These are phyloP conservation scores for Erythrocercus mccallii DNA, from an alignment of 2,113 vertebrate genomes.

Conservation along the genomic window DNA sequence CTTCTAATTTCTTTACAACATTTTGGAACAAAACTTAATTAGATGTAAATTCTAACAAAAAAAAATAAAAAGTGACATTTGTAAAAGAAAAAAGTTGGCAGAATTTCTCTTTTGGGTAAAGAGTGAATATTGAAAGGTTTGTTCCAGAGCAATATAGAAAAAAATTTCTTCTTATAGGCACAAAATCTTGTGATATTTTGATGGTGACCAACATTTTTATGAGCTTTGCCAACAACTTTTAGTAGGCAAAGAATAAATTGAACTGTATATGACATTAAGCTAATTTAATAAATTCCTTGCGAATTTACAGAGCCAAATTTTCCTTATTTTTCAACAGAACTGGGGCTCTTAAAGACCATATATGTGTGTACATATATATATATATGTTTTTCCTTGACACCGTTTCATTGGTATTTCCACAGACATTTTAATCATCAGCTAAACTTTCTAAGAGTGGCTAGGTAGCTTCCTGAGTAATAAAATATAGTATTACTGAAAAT, in stretches of 20 bases:
- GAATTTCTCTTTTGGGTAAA: neutral
- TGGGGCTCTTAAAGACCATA: neutral
- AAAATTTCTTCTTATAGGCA: neutral
- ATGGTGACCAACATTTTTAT: neutral
- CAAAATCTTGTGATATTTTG: neutral
- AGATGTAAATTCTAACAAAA: neutral
- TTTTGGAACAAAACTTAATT: neutral
- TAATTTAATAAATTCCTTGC: neutral
- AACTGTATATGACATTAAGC: neutral
- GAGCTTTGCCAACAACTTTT: neutral
- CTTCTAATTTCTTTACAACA: neutral
- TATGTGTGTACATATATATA: neutral
- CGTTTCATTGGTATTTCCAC: neutral
- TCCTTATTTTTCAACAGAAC: neutral
- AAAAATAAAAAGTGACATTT: rapidly evolving
- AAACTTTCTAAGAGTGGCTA: neutral
- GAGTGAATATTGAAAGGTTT: neutral
- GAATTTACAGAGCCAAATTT: neutral
- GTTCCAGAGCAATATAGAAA: neutral
- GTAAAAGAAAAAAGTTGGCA: neutral
- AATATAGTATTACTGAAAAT: neutral
- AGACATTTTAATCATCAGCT: neutral
- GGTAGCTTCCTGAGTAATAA: neutral
- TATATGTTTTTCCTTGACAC: neutral
- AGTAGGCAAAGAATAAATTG: neutral